phyloP scores from a whole-genome alignment of 2,113 vertebrate species.

The Thinocorus orbignyianus region DNA sequence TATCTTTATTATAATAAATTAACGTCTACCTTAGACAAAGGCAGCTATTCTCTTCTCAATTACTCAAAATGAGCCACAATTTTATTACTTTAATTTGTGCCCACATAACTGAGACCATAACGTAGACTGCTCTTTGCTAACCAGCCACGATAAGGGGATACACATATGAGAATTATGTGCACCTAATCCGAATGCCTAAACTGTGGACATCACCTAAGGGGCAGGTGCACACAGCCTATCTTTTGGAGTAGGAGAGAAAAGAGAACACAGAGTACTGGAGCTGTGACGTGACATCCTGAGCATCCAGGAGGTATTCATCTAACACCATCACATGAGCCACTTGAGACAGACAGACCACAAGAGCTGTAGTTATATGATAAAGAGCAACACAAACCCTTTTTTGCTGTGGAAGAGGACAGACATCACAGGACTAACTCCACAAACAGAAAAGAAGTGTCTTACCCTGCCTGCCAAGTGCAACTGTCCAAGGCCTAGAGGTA shows the following conservation, averaged over 20 bases:
- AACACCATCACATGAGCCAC: neutral
- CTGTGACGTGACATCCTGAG: neutral
- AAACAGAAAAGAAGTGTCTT: rapidly evolving
- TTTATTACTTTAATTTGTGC: neutral
- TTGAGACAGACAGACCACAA: neutral
- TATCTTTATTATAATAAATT: neutral
- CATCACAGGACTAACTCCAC: neutral
- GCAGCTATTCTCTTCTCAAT: neutral
- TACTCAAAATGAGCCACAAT: neutral
- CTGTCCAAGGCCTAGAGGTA: neutral
- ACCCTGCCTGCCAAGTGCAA: neutral
- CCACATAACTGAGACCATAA: neutral
- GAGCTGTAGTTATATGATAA: neutral
- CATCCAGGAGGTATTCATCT: neutral
- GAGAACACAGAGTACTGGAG: neutral
- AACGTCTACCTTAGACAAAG: neutral
- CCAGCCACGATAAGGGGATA: neutral
- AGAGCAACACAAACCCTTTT: neutral
- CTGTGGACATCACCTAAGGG: no score
- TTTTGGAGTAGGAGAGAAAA: neutral
- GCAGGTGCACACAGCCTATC: neutral
- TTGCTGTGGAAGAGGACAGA: neutral
- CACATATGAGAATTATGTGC: rapidly evolving
- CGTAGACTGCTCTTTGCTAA: neutral
- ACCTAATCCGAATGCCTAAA: neutral